Evolutionary conservation across 1,140 invertebrate genomes (phyloP).

Genomic region (Sarcophaga bullata): DNA sequence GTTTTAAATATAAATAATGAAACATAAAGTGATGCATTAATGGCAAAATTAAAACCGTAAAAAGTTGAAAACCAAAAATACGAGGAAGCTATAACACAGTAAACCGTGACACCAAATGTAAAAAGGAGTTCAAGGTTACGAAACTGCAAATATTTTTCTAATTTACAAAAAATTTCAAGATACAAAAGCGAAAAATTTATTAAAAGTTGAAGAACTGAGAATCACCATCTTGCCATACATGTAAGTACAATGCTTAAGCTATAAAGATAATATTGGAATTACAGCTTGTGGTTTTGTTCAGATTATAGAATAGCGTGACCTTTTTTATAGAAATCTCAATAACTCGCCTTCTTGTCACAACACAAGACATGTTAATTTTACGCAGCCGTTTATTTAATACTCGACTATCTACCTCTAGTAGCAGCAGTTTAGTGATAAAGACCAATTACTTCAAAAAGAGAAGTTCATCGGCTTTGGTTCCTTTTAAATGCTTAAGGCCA

Average conservation of each 20-base stretch:
- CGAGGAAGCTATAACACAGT: too few relatives aligned
- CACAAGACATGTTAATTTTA: conserved; percentile 2
- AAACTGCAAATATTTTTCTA: neutral
- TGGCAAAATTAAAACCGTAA: neutral
- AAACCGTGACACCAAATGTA: neutral
- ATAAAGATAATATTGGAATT: neutral
- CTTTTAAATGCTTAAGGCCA: neutral
- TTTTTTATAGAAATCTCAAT: neutral
- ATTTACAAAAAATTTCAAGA: neutral
- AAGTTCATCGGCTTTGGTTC: neutral
- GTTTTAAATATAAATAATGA: neutral
- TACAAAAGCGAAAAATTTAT: neutral
- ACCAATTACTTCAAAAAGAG: neutral
- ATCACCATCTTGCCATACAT: neutral
- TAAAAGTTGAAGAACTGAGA: neutral
- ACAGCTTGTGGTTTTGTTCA: neutral
- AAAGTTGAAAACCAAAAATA: too few relatives aligned
- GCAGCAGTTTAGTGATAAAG: neutral
- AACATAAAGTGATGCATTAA: neutral
- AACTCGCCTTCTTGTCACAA: neutral
- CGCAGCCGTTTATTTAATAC: neutral
- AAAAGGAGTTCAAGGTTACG: conserved; percentile 17
- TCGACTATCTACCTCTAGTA: neutral
- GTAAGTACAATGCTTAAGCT: neutral
- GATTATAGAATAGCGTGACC: neutral